Evolutionary conservation across 2,888 invertebrate genomes (phyloP), one percentile per base, ranked within the genome.

Genomic region (Zygogramma bicolorata): DNA sequence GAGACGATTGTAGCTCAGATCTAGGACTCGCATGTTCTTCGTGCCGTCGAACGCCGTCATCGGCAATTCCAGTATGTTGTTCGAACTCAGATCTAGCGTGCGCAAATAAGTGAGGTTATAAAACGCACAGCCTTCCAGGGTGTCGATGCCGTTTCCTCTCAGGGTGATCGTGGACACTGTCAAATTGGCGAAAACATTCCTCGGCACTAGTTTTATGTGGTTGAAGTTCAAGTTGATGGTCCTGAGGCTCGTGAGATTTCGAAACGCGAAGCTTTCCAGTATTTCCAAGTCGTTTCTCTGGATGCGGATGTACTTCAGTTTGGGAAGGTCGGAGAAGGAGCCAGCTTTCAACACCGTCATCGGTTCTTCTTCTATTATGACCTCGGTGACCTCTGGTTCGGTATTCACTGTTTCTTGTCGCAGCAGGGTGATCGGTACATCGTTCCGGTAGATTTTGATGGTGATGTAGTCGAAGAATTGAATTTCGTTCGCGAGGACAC

Each of bases 1-100:
- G 25, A 82, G 63, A 34, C 67, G 69, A 61, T 82, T 82, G 61
- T 75, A 59, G 53, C 74, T 78, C n/a, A 82, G 76, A 73, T 80
- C 68, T 1, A 82, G 65, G 6, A 62, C 42, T 46, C 70, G 75
- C 22, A 82, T 58, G 59, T 79, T 77, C 22, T 27, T 59, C n/a
- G 81, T 81, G 18, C 63, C 53, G 38, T 68, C 70, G 70, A 82
- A 81, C 42, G 78, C 22, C 34, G 76, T 27, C 53, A 63, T 59
- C 0, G 75, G 76, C 66, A 82, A 58, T 7, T 25, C 59, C 49
- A 70, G 60, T 5, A 82, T 75, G 53, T 77, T 63, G 58, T 82
- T 82, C 18, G 34, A 15, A 58, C 81, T 80, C 13, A 82, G 73
- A 70, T 82, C 81, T 20, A 82, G 46, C 20, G 18, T 70, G 59